Evolutionary conservation across 2,113 vertebrate genomes (phyloP).

Genomic region (Halcyon malimbica): DNA sequence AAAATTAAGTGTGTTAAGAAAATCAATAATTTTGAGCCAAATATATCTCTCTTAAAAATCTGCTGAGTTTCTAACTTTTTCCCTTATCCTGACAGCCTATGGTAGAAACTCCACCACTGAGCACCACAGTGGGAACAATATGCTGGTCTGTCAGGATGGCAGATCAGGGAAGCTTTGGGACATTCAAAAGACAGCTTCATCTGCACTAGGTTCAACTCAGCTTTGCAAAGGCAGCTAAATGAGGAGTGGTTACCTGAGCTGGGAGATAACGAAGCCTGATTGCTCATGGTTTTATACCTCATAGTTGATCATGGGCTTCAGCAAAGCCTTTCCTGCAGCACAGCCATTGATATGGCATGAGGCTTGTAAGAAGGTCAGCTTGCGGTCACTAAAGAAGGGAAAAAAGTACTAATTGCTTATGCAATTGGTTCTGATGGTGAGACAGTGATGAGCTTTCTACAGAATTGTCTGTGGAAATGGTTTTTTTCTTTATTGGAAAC

Average conservation of each 20-base stretch:
- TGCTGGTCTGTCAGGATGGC: background rate
- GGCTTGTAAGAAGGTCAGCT: background rate
- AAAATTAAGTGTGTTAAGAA: background rate
- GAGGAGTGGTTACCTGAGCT: background rate
- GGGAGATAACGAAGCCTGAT: fast-evolving
- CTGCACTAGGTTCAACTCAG: background rate
- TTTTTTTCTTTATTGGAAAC: background rate
- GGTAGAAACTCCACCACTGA: background rate
- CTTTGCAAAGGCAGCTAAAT: background rate
- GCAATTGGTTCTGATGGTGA: background rate
- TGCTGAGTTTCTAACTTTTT: background rate
- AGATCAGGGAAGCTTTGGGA: background rate
- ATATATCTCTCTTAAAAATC: background rate
- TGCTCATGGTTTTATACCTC: background rate
- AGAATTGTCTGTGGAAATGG: background rate
- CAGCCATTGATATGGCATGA: background rate
- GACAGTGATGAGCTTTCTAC: background rate
- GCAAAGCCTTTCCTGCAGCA: background rate
- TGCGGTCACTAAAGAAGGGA: background rate
- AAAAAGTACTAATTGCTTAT: background rate
- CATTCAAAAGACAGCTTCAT: background rate
- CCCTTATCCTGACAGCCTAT: background rate
- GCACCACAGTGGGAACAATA: background rate
- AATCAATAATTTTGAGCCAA: background rate
- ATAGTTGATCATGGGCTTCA: background rate